Evolutionary conservation across 2,797 vertebrate genomes (phyloP).

Genomic region (Sternarchorhynchus goeldii): DNA sequence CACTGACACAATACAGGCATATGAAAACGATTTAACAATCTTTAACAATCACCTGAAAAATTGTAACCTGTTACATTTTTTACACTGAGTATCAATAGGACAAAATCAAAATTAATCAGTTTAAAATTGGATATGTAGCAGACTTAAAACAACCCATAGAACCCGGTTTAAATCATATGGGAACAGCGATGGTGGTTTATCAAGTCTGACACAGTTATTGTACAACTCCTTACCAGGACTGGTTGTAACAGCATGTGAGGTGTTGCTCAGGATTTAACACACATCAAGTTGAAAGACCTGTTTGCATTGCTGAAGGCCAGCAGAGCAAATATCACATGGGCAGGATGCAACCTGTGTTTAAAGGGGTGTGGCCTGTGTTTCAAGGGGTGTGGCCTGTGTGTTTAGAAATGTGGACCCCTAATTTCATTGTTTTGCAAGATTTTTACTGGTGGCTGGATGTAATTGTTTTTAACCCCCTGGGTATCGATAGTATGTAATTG

Average conservation of each 20-base stretch:
- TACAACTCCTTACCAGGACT: not conserved
- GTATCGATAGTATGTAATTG: too few relatives aligned
- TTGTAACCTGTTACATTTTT: constrained; percentile 3
- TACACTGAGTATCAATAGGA: constrained; percentile 2
- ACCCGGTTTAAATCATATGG: too few relatives aligned
- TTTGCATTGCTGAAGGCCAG: constrained; percentile 41
- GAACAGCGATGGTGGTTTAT: not conserved
- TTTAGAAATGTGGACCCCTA: too few relatives aligned
- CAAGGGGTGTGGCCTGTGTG: too few relatives aligned
- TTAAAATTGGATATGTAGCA: too few relatives aligned
- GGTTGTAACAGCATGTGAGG: not conserved
- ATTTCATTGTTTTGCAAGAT: too few relatives aligned
- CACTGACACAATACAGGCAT: constrained; percentile 34
- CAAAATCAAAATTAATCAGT: not conserved
- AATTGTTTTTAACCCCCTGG: too few relatives aligned
- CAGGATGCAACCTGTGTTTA: not conserved
- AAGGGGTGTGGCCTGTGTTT: too few relatives aligned
- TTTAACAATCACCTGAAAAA: constrained; percentile 36
- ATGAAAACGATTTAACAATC: constrained; percentile 33
- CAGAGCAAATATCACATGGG: not conserved
- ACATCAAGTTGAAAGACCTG: constrained; percentile 58
- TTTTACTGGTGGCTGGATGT: too few relatives aligned
- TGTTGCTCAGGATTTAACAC: not conserved
- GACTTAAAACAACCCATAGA: too few relatives aligned
- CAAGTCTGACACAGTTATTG: not conserved